A percentile compares a stretch with the other conserved stretches of the same genome.
These are phyloP conservation scores for Erpobdella octoculata DNA, from an alignment of 2,888 invertebrate genomes.

Conservation along the genomic window DNA sequence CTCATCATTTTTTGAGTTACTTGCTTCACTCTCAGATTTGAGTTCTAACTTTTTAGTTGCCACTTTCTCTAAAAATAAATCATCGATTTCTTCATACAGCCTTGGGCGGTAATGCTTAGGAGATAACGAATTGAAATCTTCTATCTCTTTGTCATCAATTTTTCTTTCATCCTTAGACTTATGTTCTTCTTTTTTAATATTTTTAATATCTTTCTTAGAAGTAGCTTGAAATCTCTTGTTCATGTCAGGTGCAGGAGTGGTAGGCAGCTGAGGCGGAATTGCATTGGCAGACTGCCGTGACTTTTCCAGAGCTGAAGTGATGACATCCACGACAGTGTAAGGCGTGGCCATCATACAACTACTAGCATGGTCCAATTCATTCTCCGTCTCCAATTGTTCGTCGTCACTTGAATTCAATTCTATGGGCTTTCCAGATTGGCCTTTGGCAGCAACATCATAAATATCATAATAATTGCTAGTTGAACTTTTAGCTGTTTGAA, in stretches of 20 bases:
- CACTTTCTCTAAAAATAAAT: constrained; percentile 16
- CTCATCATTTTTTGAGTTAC: too few relatives aligned
- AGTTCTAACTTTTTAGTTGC: not conserved
- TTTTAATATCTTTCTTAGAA: not conserved
- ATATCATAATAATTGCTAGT: constrained; percentile 22
- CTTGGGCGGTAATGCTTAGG: not conserved
- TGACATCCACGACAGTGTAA: constrained; percentile 32
- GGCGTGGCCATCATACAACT: constrained; percentile 25
- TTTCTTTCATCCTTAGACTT: not conserved
- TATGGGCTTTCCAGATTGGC: constrained; percentile 26
- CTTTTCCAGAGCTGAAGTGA: constrained; percentile 12
- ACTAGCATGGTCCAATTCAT: not conserved
- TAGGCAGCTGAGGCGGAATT: not conserved
- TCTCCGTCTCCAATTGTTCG: not conserved
- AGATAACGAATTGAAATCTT: not conserved
- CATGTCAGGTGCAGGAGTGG: not conserved
- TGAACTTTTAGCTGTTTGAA: not conserved
- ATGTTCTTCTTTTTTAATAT: not conserved
- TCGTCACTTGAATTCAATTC: not conserved
- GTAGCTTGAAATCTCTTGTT: not conserved
- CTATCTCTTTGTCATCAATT: not conserved
- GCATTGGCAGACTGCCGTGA: not conserved
- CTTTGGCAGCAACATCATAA: constrained; percentile 29
- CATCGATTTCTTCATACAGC: constrained; percentile 25
- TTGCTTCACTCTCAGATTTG: constrained; percentile 1